Base-by-base conservation (phyloP, 2,888 invertebrate genomes). In the Cantharis nigra region DNA sequence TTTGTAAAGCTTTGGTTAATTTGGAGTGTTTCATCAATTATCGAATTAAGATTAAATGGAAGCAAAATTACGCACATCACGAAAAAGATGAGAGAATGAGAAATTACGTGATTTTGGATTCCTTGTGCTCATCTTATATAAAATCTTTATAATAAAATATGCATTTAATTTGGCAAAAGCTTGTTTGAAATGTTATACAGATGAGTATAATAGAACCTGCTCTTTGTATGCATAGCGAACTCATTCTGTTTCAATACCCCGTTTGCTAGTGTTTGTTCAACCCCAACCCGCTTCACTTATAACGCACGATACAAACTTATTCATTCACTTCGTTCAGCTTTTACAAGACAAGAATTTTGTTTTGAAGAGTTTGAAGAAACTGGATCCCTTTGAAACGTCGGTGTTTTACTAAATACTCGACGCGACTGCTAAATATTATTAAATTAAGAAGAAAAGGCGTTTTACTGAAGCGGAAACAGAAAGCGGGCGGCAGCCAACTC, bases 371-470 rank as follows among this genome's bases (percentile, higher is more conserved):
- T 79, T 84, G 82, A 83, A 85, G 84, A 85, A 86, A 83, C 82
- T 82, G 82, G 79, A 82, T 82, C 81, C 82, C 84, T 84, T 84
- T 84, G 82, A 83, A 80, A 82, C 82, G 85, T 84, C 83, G 83
- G 84, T 85, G 85, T 84, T 83, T 84, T 85, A 84, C 85, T 85
- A 86, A 85, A 85, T 85, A 85, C 84, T 82, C 84, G 84, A 83
- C 83, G 83, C 81, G 85, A 83, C 83, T 85, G 85, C 86, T 86
- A 86, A 87, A 87, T 86, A 85, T 86, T 86, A 87, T 87, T 86
- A 85, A 87, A 87, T 87, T 87, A 87, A 85, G 86, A 85, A 86
- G 86, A 85, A 86, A 86, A 85, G 85, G 85, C 86, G 84, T 83
- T 84, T 83, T 81, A 83, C 83, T 84, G 85, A 82, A 86, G 86